These are phyloP conservation scores for Reticulitermes speratus DNA, from an alignment of 1,140 invertebrate genomes.

Conservation along the genomic window DNA sequence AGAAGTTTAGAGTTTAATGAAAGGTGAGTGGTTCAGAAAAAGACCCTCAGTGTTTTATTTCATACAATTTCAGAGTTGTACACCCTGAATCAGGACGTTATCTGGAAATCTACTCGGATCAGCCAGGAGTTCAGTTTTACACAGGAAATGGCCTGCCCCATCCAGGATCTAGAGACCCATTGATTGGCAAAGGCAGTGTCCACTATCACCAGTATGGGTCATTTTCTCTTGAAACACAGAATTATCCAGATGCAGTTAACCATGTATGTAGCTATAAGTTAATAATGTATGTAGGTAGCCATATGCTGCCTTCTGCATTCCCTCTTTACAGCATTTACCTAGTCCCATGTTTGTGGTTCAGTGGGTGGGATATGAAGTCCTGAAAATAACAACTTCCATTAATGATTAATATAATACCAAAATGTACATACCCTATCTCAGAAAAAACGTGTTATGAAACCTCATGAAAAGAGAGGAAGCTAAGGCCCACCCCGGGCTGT, in stretches of 20 bases:
- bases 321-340: background rate
- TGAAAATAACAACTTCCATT: too few relatives aligned
- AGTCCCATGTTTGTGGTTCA: background rate
- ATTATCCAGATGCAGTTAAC: constrained; percentile 89
- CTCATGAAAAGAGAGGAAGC: too few relatives aligned
- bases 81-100: constrained; percentile 70
- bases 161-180: constrained; percentile 39
- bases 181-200: constrained; percentile 67
- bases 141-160: constrained; percentile 75
- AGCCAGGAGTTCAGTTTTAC: constrained; percentile 90
- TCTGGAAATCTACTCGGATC: constrained; percentile 77
- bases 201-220: constrained; percentile 75
- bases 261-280: constrained; percentile 56
- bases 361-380: too few relatives aligned
- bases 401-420: too few relatives aligned
- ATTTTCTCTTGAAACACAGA: constrained; percentile 89
- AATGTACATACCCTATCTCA: too few relatives aligned
- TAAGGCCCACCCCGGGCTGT: too few relatives aligned
- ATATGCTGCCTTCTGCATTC: too few relatives aligned
- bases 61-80: constrained; percentile 51
- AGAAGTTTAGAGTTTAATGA: too few relatives aligned
- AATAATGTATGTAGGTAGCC: background rate
- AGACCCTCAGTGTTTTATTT: too few relatives aligned
- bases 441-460: too few relatives aligned
- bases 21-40: too few relatives aligned